Evolutionary conservation across 1,140 invertebrate genomes (phyloP), one percentile per base, ranked within the genome.

Genomic region (Drosophila takahashii): DNA sequence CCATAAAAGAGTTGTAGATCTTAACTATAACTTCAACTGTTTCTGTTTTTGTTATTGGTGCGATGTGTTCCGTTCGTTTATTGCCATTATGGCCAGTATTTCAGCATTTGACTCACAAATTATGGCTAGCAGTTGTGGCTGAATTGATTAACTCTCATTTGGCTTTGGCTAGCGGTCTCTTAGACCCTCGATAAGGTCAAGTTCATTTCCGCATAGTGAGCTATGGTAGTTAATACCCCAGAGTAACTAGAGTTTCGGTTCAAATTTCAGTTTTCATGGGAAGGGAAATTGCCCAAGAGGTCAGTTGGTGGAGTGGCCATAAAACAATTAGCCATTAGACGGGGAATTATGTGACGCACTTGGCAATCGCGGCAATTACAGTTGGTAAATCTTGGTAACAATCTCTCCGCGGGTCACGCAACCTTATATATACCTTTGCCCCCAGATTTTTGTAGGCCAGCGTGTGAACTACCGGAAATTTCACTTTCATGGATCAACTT

Each of bases 241-340:
- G n/a, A 36, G 26, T 45, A 56, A 47, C 27, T 47, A 13, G 47
- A 27, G 15, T 36, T 57, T 45, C 29, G 13, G 51, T 32, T 22
- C 22, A 22, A 3, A 22, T 22, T 22, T 22, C n/a, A 22, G 41
- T 58, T 15, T 72, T 51, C 61, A 70, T 59, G 61, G 70, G 47
- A 59, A 72, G 75, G 79, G 75, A 86, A 89, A 58, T 87, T 87
- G 84, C 79, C 69, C 83, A 87, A 86, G 83, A 67, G 81, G 76
- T 85, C 73, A 78, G 61, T 18, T 18, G 36, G 52, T 18, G 36
- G 52, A 71, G 72, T 32, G 59, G 69, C 50, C 62, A 58, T 74
- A 81, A 85, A 85, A 72, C 83, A 81, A 69, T 79, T 79, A 52
- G 56, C 57, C 47, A 79, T 79, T 76, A 83, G 79, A 81, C 57